These are phyloP conservation scores for Epirrhoe tristata DNA, from an alignment of 2,888 invertebrate species.

Conservation along the genomic window DNA sequence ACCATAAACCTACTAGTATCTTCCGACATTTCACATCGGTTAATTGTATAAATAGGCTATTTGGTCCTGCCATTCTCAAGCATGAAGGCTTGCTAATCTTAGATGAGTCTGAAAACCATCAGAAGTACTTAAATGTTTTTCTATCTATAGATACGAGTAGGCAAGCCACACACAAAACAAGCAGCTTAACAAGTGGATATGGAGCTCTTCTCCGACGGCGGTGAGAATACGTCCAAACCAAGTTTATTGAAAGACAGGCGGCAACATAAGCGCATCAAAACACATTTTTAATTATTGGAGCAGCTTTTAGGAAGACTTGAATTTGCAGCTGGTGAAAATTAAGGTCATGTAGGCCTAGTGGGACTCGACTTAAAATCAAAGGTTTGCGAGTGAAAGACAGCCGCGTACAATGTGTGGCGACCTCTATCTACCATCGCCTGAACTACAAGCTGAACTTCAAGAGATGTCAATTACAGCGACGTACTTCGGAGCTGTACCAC, in stretches of 20 bases:
- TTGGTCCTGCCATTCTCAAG: no score
- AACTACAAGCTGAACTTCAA: no score
- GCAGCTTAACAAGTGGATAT: constrained; percentile 27
- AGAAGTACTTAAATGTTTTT: not conserved
- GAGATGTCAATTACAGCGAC: no score
- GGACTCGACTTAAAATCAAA: no score
- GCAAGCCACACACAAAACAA: constrained; percentile 26
- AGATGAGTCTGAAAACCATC: not conserved
- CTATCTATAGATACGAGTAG: not conserved
- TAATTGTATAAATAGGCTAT: no score
- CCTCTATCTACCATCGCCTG: no score
- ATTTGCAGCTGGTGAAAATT: no score
- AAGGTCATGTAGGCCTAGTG: no score
- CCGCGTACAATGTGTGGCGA: no score
- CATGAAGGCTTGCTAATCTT: not conserved
- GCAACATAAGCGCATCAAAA: constrained; percentile 20
- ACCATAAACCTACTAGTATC: not conserved
- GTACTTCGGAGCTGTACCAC: no score
- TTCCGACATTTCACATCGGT: not conserved
- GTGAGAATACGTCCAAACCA: constrained; percentile 35
- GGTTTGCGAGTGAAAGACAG: no score
- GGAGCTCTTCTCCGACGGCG: constrained; percentile 19
- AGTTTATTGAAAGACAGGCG: constrained; percentile 51
- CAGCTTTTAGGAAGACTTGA: no score
- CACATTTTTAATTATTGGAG: not conserved